Evolutionary conservation across 2,113 vertebrate species (phyloP).

Genomic region (Ia io): DNA sequence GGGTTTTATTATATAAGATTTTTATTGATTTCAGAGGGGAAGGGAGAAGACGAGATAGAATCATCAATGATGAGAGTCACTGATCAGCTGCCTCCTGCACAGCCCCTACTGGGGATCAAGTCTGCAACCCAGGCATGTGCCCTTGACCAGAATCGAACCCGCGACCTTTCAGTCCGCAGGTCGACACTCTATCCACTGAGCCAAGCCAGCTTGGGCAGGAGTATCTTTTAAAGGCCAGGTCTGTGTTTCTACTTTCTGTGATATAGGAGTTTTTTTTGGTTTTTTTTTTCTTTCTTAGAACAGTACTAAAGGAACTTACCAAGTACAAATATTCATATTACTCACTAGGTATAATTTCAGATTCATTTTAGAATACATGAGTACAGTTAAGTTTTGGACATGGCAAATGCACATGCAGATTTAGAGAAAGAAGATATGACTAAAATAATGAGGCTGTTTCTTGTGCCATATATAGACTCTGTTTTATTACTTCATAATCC

Average conservation of each 20-base stretch:
- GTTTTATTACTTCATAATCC: slow-evolving; percentile 8
- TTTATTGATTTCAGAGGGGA: too few relatives aligned
- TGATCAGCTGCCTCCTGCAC: too few relatives aligned
- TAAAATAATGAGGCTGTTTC: background rate
- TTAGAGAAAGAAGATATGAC: slow-evolving; percentile 22
- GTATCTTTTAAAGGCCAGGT: slow-evolving; percentile 35
- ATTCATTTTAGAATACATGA: slow-evolving; percentile 38
- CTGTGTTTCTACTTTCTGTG: slow-evolving; percentile 33
- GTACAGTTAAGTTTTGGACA: slow-evolving; percentile 10
- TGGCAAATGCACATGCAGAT: background rate
- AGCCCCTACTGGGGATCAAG: too few relatives aligned
- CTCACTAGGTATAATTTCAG: slow-evolving; percentile 53
- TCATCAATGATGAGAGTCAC: too few relatives aligned
- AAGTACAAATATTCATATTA: slow-evolving; percentile 38
- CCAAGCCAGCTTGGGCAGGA: background rate
- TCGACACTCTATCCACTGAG: too few relatives aligned
- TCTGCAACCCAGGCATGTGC: too few relatives aligned
- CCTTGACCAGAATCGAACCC: too few relatives aligned
- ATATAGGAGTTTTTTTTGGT: background rate
- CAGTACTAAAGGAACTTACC: slow-evolving; percentile 52
- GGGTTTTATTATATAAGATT: too few relatives aligned
- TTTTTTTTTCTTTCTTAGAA: slow-evolving; percentile 23
- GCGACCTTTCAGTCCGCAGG: too few relatives aligned
- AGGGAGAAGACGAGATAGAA: too few relatives aligned
- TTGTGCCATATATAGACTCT: background rate